Percentiles rank a stretch among this genome's conserved stretches.
phyloP scores from a whole-genome alignment of 2,113 vertebrate species.

The Perccottus glenii region DNA sequence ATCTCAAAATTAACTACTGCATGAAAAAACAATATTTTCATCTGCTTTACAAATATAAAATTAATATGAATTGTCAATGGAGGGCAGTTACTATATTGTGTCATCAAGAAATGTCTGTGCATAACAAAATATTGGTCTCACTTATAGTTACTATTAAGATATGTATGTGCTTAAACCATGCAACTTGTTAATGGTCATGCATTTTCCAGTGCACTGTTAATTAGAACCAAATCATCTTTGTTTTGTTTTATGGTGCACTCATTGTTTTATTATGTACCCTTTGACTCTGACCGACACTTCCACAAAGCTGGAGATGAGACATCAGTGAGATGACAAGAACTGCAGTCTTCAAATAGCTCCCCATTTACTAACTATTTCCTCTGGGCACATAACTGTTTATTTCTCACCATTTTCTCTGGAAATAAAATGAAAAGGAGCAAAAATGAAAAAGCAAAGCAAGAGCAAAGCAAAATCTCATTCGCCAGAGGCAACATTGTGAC shows the following conservation, averaged over 20 bases:
- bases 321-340: conserved; percentile 12
- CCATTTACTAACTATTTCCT: conserved; percentile 48
- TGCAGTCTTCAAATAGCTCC: conserved; percentile 31
- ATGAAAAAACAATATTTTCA: too few relatives aligned
- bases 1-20: too few relatives aligned
- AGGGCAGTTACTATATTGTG: too few relatives aligned
- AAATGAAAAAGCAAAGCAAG: conserved; percentile 21
- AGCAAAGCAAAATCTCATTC: conserved; percentile 44
- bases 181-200: neutral
- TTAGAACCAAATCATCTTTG: neutral
- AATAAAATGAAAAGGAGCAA: conserved; percentile 51
- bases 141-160: neutral
- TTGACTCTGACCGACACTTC: conserved; percentile 1
- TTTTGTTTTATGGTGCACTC: neutral
- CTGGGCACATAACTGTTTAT: conserved; percentile 43
- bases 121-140: too few relatives aligned
- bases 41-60: too few relatives aligned
- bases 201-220: neutral
- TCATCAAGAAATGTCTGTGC: too few relatives aligned
- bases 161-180: neutral
- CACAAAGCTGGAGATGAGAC: conserved; percentile 25
- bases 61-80: too few relatives aligned
- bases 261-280: conserved; percentile 4
- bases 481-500: conserved; percentile 48
- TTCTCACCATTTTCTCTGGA: conserved; percentile 41